A percentile compares a stretch with the other conserved stretches of the same genome.
Evolutionary conservation across 2,797 vertebrate species (phyloP).

Genomic region (Poeciliopsis presidionis): DNA sequence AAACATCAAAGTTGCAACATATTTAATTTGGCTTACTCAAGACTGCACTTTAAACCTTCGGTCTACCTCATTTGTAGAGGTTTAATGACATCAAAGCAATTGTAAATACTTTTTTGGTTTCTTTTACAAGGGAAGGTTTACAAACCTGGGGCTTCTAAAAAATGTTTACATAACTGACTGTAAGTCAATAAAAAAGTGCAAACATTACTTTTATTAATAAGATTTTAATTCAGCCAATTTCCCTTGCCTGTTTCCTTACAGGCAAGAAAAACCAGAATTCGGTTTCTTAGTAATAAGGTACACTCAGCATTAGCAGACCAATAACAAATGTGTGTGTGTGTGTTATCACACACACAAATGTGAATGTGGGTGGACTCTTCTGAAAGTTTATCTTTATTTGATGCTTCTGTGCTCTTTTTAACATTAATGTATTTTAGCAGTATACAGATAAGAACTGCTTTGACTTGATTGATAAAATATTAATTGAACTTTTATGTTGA

Average conservation of each 20-base stretch:
- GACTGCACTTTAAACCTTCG: neutral
- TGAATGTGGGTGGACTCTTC: no score
- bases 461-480: no score
- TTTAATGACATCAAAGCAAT: rapidly evolving
- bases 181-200: neutral
- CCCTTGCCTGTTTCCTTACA: neutral
- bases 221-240: neutral
- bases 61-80: neutral
- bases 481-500: no score
- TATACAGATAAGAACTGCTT: no score
- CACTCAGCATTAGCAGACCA: no score
- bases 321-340: neutral
- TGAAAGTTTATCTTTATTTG: neutral
- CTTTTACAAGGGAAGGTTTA: neutral
- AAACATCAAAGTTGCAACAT: conserved; percentile 5
- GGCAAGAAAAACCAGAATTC: neutral
- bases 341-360: neutral
- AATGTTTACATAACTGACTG: neutral
- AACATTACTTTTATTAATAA: neutral
- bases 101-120: neutral
- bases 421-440: no score
- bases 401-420: neutral
- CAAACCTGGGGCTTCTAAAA: neutral
- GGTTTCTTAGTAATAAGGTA: neutral
- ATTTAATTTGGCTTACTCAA: neutral